Conservation (phyloP, 2,113 vertebrate species). For the Uria lomvia region DNA sequence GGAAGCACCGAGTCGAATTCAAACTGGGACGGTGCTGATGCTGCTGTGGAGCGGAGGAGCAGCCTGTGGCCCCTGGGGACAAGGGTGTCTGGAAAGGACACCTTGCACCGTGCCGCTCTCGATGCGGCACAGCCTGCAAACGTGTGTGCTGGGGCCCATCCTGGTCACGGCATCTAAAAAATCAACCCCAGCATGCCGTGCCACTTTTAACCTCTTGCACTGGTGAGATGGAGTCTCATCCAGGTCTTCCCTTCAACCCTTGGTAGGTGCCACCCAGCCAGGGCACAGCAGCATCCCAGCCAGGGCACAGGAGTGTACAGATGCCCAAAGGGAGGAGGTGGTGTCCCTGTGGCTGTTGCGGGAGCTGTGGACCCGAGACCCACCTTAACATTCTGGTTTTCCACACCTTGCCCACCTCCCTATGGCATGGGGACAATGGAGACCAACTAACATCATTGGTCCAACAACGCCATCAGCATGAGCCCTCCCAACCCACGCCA, state of each 20-base stretch:
- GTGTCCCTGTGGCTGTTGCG: rapidly evolving
- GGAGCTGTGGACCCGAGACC: not conserved
- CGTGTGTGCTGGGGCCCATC: rapidly evolving
- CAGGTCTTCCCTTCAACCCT: not conserved
- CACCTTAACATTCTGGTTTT: not conserved
- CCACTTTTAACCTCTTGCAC: too few relatives aligned
- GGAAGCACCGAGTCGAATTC: not conserved
- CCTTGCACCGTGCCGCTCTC: rapidly evolving
- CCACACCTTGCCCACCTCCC: not conserved
- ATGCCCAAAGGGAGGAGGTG: not conserved
- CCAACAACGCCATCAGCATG: rapidly evolving
- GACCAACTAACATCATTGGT: too few relatives aligned
- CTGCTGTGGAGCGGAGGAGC: not conserved
- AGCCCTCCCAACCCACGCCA: not conserved
- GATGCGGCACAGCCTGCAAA: rapidly evolving
- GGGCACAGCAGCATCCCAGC: not conserved
- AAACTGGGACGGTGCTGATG: rapidly evolving
- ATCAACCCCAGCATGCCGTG: rapidly evolving
- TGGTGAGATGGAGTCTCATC: rapidly evolving
- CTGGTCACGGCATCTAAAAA: not conserved
- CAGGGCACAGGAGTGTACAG: too few relatives aligned
- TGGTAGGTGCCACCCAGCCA: not conserved
- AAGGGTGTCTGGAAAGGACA: not conserved
- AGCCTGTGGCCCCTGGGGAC: not conserved
- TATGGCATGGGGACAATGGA: not conserved